Percentiles rank a stretch among this genome's conserved stretches.
phyloP scores from a whole-genome alignment of 1,140 invertebrate genomes.

The Bombus sibiricus region DNA sequence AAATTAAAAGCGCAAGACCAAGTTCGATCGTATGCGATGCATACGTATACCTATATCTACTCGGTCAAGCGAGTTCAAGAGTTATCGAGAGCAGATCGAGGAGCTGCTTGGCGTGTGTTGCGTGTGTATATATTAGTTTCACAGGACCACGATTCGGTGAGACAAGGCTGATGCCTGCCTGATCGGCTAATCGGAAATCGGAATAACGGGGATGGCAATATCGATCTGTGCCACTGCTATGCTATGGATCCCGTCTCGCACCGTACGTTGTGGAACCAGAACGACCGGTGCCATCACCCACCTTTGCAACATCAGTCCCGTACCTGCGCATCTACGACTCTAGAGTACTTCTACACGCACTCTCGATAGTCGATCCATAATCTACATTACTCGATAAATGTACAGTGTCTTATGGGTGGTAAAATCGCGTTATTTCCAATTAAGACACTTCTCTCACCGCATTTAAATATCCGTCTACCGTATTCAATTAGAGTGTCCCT shows the following conservation, averaged over 20 bases:
- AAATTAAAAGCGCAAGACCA: constrained; percentile 41
- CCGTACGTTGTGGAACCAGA: constrained; percentile 68
- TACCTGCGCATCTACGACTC: constrained; percentile 75
- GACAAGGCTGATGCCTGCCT: constrained; percentile 77
- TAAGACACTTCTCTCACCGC: constrained; percentile 53
- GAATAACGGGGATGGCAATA: constrained; percentile 72
- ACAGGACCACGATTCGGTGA: constrained; percentile 78
- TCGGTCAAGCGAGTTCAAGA: constrained; percentile 37
- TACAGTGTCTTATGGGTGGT: constrained; percentile 53
- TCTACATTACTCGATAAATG: constrained; percentile 62
- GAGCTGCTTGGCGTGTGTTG: constrained; percentile 80
- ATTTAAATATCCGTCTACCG: constrained; percentile 11
- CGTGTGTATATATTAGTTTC: constrained; percentile 84
- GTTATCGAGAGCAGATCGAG: constrained; percentile 38
- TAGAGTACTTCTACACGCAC: constrained; percentile 80
- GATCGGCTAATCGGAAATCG: constrained; percentile 67
- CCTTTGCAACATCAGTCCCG: constrained; percentile 66
- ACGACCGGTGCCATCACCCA: constrained; percentile 66
- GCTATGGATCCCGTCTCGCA: constrained; percentile 64
- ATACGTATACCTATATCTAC: not conserved
- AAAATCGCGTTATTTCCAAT: constrained; percentile 63
- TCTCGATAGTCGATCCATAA: constrained; percentile 78
- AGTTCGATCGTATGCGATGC: constrained; percentile 22
- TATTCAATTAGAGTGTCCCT: constrained; percentile 17
- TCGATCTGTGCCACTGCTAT: constrained; percentile 60